Conservation (phyloP, 2,113 vertebrate genomes). For the Motacilla alba region DNA sequence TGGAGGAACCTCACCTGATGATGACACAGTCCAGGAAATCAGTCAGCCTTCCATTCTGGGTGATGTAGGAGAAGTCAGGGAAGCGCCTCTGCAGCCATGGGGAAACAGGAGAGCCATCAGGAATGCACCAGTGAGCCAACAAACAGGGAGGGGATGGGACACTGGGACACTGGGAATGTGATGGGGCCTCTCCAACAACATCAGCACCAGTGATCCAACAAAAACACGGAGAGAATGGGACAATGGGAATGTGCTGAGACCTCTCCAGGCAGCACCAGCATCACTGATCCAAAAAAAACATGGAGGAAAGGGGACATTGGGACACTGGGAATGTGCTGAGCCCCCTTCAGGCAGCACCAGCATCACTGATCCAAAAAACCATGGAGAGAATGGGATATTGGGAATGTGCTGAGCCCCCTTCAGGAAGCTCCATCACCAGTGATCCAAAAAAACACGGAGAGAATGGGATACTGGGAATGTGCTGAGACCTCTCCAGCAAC, state of each 20-base stretch:
- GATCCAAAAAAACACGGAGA: too few species aligned
- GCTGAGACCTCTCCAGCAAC: too few species aligned
- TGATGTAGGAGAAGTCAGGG: constrained; percentile 96
- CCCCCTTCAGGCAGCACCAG: not conserved
- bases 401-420: not conserved
- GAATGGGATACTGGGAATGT: not conserved
- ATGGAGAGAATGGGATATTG: not conserved
- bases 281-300: too few species aligned
- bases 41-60: constrained; percentile 89
- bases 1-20: constrained; percentile 81
- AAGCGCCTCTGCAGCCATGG: constrained; percentile 83
- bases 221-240: too few species aligned
- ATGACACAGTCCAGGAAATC: constrained; percentile 98
- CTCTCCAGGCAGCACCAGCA: too few species aligned
- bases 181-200: not conserved
- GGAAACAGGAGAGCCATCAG: accelerated
- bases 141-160: accelerated
- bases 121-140: accelerated
- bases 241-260: not conserved
- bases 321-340: too few species aligned
- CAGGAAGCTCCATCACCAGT: too few species aligned
- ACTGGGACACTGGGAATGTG: not conserved
- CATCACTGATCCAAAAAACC: not conserved
- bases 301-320: too few species aligned
- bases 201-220: not conserved